phyloP scores from a whole-genome alignment of 1,140 invertebrate species.

The Mylabris phalerata region DNA sequence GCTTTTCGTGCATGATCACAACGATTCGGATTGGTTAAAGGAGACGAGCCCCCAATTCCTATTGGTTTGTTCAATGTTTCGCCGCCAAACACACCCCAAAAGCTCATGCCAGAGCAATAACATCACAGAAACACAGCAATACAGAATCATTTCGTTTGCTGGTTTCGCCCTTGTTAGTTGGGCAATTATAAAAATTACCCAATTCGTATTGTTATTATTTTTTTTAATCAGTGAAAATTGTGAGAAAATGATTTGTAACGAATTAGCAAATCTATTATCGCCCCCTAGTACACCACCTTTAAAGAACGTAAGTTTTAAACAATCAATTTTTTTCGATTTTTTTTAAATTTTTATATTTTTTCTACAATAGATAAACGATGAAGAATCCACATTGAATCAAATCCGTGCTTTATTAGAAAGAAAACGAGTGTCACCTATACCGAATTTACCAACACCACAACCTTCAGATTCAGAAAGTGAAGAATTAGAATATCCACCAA shows the following conservation, averaged over 20 bases:
- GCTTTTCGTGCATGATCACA: slow-evolving; percentile 45
- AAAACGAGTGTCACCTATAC: slow-evolving; percentile 41
- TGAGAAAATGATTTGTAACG: slow-evolving; percentile 6
- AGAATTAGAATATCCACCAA: slow-evolving; percentile 41
- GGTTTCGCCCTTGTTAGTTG: slow-evolving; percentile 3
- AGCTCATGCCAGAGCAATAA: slow-evolving; percentile 34
- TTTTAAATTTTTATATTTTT: not conserved
- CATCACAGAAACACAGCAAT: slow-evolving; percentile 27
- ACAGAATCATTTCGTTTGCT: slow-evolving; percentile 25
- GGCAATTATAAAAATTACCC: not conserved
- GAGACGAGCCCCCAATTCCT: slow-evolving; percentile 42
- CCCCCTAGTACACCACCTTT: slow-evolving; percentile 53
- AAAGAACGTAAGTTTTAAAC: slow-evolving; percentile 46
- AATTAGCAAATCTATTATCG: slow-evolving; percentile 40
- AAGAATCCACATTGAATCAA: slow-evolving; percentile 23
- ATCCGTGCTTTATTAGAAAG: slow-evolving; percentile 32
- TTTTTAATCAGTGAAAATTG: slow-evolving; percentile 3
- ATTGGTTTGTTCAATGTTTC: slow-evolving; percentile 42
- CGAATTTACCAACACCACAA: slow-evolving; percentile 47
- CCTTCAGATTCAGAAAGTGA: slow-evolving; percentile 50
- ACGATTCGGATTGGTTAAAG: slow-evolving; percentile 38
- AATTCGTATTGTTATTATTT: not conserved
- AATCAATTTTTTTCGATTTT: slow-evolving; percentile 1
- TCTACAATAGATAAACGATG: slow-evolving; percentile 23
- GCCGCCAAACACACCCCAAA: slow-evolving; percentile 31